phyloP scores from a whole-genome alignment of 1,140 invertebrate species.

The Leptonema lineaticorne region DNA sequence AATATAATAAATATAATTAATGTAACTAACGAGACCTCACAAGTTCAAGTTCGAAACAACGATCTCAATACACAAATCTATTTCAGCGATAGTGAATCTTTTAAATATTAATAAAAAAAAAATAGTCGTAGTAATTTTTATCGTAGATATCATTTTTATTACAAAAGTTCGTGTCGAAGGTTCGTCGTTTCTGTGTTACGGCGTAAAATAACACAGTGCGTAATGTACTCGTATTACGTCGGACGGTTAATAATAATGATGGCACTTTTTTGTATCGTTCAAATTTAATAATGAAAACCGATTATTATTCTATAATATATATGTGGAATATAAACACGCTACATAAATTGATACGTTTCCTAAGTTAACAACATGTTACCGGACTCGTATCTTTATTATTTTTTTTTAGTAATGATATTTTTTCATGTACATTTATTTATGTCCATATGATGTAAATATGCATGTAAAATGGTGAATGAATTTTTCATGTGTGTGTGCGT shows the following conservation, averaged over 20 bases:
- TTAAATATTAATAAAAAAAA: too few relatives aligned
- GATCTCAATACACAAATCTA: background rate
- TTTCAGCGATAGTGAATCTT: too few relatives aligned
- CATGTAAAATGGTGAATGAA: too few relatives aligned
- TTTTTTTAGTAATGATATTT: slow-evolving; percentile 11
- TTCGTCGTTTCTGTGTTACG: too few relatives aligned
- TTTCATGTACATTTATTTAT: slow-evolving; percentile 1
- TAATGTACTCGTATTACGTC: too few relatives aligned
- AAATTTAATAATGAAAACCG: slow-evolving; percentile 16
- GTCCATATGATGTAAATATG: too few relatives aligned
- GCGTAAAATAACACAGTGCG: too few relatives aligned
- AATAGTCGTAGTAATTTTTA: too few relatives aligned
- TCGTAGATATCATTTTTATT: too few relatives aligned
- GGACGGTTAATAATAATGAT: background rate
- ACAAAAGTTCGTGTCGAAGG: too few relatives aligned
- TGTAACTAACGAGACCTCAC: background rate
- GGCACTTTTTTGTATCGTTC: background rate
- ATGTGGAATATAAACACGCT: background rate
- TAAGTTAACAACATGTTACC: slow-evolving; percentile 8
- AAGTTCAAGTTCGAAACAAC: background rate
- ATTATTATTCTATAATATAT: background rate
- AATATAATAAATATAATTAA: too few relatives aligned
- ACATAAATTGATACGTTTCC: slow-evolving; percentile 15
- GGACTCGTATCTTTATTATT: slow-evolving; percentile 7
- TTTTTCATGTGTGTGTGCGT: too few relatives aligned